These are phyloP conservation scores for Brassicogethes aeneus DNA, from an alignment of 2,888 invertebrate genomes.

Conservation along the genomic window DNA sequence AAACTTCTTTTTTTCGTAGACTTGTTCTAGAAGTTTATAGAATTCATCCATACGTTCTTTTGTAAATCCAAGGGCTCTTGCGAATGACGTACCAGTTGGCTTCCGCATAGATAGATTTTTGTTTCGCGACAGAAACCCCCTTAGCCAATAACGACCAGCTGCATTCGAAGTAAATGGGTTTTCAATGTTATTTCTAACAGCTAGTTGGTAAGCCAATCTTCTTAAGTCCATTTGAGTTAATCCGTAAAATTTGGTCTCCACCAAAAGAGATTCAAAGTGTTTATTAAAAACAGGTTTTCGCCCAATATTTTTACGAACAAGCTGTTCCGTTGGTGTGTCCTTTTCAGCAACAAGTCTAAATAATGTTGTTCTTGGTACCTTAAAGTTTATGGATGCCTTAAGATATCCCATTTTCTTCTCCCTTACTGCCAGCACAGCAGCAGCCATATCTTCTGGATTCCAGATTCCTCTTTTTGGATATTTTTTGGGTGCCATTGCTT, in stretches of 20 bases:
- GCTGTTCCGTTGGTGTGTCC: neutral
- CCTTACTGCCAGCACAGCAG: constrained; percentile 1
- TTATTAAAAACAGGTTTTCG: constrained; percentile 1
- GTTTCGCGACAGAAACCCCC: constrained; percentile 5
- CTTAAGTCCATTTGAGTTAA: neutral
- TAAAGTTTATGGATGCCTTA: neutral
- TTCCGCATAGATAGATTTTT: constrained; percentile 6
- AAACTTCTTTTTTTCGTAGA: constrained; percentile 7
- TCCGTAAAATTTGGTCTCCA: neutral
- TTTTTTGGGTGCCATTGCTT: neutral
- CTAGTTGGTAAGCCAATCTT: constrained; percentile 6
- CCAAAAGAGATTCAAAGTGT: constrained; percentile 1
- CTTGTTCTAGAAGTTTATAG: constrained; percentile 8
- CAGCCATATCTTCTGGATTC: neutral
- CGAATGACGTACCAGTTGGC: constrained; percentile 7
- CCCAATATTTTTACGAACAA: neutral
- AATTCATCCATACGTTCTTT: constrained; percentile 8
- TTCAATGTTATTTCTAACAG: constrained; percentile 8
- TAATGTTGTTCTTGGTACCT: constrained; percentile 1
- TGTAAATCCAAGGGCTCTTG: constrained; percentile 6
- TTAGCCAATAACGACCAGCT: constrained; percentile 1
- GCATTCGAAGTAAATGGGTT: constrained; percentile 7
- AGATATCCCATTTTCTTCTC: neutral
- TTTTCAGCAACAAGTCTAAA: neutral
- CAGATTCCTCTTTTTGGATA: neutral